Evolutionary conservation across 2,888 invertebrate genomes (phyloP).

Genomic region (Dexiosoma caninum): DNA sequence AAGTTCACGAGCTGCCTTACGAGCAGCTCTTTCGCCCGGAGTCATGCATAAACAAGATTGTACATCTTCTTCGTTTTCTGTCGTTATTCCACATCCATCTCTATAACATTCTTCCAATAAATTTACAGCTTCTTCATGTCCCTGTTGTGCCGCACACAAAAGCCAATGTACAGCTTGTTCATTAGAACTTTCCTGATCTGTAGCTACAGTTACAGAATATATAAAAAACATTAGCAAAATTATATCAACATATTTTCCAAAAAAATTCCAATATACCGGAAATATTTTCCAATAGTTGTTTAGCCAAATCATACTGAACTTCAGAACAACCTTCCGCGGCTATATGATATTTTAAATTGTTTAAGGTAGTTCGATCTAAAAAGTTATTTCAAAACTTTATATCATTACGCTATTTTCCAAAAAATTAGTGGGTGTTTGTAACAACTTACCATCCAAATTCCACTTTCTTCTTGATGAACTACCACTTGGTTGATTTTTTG

Average conservation of each 20-base stretch:
- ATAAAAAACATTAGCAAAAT: no score
- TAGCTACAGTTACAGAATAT: constrained; percentile 70
- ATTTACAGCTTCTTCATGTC: constrained; percentile 90
- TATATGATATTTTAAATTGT: constrained; percentile 81
- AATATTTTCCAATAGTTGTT: constrained; percentile 87
- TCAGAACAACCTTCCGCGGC: constrained; percentile 94
- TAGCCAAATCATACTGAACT: constrained; percentile 91
- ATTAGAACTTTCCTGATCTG: constrained; percentile 77
- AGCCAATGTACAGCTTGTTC: constrained; percentile 93
- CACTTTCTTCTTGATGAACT: constrained; percentile 74
- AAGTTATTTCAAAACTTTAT: not conserved
- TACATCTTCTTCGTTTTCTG: constrained; percentile 85
- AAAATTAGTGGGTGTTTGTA: not conserved
- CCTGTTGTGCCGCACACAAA: constrained; percentile 94
- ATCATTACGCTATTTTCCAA: not conserved
- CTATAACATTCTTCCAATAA: constrained; percentile 81
- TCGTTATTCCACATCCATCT: constrained; percentile 86
- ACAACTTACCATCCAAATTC: constrained; percentile 75
- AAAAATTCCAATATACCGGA: no score
- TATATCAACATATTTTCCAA: no score
- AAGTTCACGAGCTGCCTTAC: constrained; percentile 91
- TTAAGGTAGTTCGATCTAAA: constrained; percentile 77
- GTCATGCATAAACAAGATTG: constrained; percentile 89
- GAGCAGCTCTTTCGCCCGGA: constrained; percentile 90
- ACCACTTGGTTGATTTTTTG: constrained; percentile 74